phyloP scores from a whole-genome alignment of 2,113 vertebrate genomes.

The Thomomys bottae region DNA sequence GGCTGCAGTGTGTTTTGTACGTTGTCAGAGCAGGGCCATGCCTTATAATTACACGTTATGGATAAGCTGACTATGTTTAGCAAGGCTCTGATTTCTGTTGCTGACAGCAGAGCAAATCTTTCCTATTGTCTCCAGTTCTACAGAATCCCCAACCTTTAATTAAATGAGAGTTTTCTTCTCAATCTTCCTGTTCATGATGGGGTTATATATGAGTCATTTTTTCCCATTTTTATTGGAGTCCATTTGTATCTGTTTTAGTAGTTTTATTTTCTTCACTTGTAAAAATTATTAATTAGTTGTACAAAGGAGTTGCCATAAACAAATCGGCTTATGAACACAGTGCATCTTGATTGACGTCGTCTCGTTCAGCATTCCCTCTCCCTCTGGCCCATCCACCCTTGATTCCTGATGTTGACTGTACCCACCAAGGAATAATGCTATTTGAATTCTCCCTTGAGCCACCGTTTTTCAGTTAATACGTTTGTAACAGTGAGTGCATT shows the following conservation, averaged over 20 bases:
- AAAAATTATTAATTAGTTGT: too few species aligned
- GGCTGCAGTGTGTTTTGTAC: not conserved
- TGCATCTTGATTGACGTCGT: too few species aligned
- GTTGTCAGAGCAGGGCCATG: slow-evolving; percentile 10
- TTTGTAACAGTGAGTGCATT: too few species aligned
- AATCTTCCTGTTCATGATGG: not conserved
- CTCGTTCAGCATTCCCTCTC: too few species aligned
- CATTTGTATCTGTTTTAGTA: not conserved
- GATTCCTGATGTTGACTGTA: too few species aligned
- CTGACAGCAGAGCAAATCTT: slow-evolving; percentile 28
- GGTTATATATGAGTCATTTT: not conserved
- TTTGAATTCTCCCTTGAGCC: too few species aligned
- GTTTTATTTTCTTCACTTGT: too few species aligned
- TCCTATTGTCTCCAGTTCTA: not conserved
- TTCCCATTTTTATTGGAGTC: not conserved
- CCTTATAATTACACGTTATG: not conserved
- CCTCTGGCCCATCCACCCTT: too few species aligned
- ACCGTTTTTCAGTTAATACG: too few species aligned
- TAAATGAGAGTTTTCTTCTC: not conserved
- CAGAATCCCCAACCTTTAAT: not conserved
- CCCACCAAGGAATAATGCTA: too few species aligned
- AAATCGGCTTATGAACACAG: too few species aligned
- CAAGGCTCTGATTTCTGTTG: slow-evolving; percentile 18
- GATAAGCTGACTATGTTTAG: not conserved
- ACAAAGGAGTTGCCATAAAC: too few species aligned